phyloP scores from a whole-genome alignment of 2,113 vertebrate genomes.

The Xenopus borealis region DNA sequence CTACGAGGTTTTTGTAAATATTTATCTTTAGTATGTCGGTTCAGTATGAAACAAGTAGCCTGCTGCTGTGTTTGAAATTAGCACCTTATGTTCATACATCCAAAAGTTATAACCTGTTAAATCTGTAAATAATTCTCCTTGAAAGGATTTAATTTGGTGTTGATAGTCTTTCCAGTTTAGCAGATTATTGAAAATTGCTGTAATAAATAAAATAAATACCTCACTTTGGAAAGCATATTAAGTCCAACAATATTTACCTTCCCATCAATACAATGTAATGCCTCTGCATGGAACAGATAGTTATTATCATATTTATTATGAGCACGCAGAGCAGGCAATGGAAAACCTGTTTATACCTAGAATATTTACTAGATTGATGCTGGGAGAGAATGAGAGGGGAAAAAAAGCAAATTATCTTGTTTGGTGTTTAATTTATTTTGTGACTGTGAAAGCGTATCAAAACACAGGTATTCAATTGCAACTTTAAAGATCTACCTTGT shows the following conservation, averaged over 20 bases:
- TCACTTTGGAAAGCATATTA: constrained; percentile 50
- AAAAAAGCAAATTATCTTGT: constrained; percentile 39
- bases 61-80: constrained; percentile 31
- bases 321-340: constrained; percentile 40
- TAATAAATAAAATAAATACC: constrained; percentile 60
- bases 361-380: constrained; percentile 15
- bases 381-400: constrained; percentile 41
- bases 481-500: not conserved
- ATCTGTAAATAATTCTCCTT: constrained; percentile 58
- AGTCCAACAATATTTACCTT: constrained; percentile 51
- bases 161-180: constrained; percentile 62
- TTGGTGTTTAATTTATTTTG: constrained; percentile 14
- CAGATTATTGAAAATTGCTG: constrained; percentile 55
- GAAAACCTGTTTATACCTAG: constrained; percentile 23
- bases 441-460: not conserved
- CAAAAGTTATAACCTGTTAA: constrained; percentile 55
- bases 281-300: constrained; percentile 24
- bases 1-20: not conserved
- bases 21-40: constrained; percentile 5
- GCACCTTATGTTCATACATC: constrained; percentile 55
- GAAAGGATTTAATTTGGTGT: constrained; percentile 59
- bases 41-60: constrained; percentile 13
- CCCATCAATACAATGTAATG: constrained; percentile 47
- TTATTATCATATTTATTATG: constrained; percentile 32
- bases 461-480: not conserved